A percentile compares a stretch with the other conserved stretches of the same genome.
phyloP scores from a whole-genome alignment of 2,888 invertebrate genomes.

The Drosophila multiciliata region DNA sequence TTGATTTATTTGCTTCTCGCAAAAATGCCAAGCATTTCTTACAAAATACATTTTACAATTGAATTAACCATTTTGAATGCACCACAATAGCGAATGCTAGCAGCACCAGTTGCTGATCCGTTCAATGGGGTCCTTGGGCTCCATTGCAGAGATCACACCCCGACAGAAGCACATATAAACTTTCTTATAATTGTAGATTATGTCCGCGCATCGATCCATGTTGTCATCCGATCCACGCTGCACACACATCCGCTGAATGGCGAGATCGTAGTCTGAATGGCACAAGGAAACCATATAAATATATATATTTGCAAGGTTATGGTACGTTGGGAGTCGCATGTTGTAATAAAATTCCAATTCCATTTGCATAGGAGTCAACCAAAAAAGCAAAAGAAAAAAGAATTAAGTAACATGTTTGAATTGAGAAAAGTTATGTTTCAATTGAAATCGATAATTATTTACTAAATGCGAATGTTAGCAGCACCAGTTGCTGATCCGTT shows the following conservation, averaged over 20 bases:
- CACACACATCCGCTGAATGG: slow-evolving; percentile 91
- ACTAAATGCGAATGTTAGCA: not conserved
- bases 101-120: not conserved
- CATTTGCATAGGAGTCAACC: not conserved
- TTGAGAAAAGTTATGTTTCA: too few relatives aligned
- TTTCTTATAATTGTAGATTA: slow-evolving; percentile 91
- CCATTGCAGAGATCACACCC: slow-evolving; percentile 94
- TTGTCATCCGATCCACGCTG: slow-evolving; percentile 94
- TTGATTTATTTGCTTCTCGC: not conserved
- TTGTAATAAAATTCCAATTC: not conserved
- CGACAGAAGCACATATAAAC: slow-evolving; percentile 96
- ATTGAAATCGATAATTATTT: too few relatives aligned
- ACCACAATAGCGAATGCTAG: not conserved
- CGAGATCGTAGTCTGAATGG: slow-evolving; percentile 91
- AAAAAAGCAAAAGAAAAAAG: not conserved
- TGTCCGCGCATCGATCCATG: slow-evolving; percentile 95
- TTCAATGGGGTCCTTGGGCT: not conserved
- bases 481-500: not conserved
- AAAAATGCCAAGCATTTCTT: slow-evolving; percentile 3
- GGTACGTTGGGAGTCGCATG: not conserved
- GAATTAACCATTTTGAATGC: not conserved
- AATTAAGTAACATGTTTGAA: too few relatives aligned
- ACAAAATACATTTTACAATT: not conserved
- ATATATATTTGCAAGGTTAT: not conserved
- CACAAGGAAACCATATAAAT: not conserved